Conservation (phyloP, 1,140 invertebrate genomes). For the Drosophila obscura region DNA sequence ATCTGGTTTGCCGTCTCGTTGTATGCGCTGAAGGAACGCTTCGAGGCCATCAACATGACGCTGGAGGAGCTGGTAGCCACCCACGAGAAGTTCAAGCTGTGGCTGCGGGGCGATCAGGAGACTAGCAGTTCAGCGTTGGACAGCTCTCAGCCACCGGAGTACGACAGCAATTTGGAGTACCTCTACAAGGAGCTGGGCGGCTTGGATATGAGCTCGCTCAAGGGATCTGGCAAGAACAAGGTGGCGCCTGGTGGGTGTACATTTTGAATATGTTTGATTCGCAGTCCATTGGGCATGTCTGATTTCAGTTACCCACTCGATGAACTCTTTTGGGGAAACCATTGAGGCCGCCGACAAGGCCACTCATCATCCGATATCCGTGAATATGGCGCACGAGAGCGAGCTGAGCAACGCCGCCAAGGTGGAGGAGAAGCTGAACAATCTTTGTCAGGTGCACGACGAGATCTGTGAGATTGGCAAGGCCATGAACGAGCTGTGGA, state of each 20-base stretch:
- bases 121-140: slow-evolving; percentile 12
- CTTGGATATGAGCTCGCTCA: slow-evolving; percentile 52
- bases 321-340: slow-evolving; percentile 65
- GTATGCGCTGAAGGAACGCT: slow-evolving; percentile 74
- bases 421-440: slow-evolving; percentile 81
- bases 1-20: slow-evolving; percentile 80
- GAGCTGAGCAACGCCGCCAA: slow-evolving; percentile 68
- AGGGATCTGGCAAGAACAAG: slow-evolving; percentile 59
- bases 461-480: slow-evolving; percentile 83
- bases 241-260: slow-evolving; percentile 59
- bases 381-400: slow-evolving; percentile 71
- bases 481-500: slow-evolving; percentile 78
- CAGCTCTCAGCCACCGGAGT: slow-evolving; percentile 58
- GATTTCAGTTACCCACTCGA: slow-evolving; percentile 57
- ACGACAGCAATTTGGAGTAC: slow-evolving; percentile 72
- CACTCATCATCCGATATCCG: slow-evolving; percentile 38
- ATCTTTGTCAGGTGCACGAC: slow-evolving; percentile 82
- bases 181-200: slow-evolving; percentile 72
- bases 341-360: slow-evolving; percentile 39
- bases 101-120: slow-evolving; percentile 41
- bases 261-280: background rate
- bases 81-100: slow-evolving; percentile 68
- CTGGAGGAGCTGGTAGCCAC: slow-evolving; percentile 65
- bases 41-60: slow-evolving; percentile 70
- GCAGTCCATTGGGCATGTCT: background rate